Conservation (phyloP, 1,140 invertebrate species). For the Diabrotica undecimpunctata region DNA sequence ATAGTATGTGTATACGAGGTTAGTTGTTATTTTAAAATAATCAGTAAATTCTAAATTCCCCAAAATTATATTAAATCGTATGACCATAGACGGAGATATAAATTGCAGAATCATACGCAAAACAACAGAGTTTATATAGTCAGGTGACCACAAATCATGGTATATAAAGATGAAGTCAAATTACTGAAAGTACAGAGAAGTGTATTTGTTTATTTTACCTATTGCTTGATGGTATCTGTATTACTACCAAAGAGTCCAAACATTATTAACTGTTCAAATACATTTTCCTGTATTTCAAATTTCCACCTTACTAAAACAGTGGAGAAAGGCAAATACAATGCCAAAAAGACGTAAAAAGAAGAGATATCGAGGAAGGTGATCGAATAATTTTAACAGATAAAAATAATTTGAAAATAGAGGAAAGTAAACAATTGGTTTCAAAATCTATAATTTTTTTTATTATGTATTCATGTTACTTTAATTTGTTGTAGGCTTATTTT, state of each 20-base stretch:
- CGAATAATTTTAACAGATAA: neutral
- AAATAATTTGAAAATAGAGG: neutral
- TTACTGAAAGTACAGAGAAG: no score
- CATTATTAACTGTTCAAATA: no score
- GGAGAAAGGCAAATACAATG: no score
- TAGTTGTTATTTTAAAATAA: constrained; percentile 4
- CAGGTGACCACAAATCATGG: neutral
- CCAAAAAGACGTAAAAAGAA: no score
- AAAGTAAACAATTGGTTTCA: neutral
- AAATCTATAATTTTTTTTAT: neutral
- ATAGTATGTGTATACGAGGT: constrained; percentile 31
- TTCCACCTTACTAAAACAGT: no score
- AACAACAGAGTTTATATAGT: neutral
- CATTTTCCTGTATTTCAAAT: no score
- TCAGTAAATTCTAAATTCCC: neutral
- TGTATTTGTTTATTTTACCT: no score
- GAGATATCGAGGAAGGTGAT: neutral
- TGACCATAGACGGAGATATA: neutral
- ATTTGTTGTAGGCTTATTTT: constrained; percentile 58
- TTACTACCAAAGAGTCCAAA: no score
- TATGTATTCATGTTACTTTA: neutral
- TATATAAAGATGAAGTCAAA: no score
- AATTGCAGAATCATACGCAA: neutral
- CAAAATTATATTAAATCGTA: neutral
- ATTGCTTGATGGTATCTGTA: no score